Evolutionary conservation across 2,113 vertebrate genomes (phyloP), one percentile per base, ranked within the genome.

Genomic region (Synodontis membranacea): DNA sequence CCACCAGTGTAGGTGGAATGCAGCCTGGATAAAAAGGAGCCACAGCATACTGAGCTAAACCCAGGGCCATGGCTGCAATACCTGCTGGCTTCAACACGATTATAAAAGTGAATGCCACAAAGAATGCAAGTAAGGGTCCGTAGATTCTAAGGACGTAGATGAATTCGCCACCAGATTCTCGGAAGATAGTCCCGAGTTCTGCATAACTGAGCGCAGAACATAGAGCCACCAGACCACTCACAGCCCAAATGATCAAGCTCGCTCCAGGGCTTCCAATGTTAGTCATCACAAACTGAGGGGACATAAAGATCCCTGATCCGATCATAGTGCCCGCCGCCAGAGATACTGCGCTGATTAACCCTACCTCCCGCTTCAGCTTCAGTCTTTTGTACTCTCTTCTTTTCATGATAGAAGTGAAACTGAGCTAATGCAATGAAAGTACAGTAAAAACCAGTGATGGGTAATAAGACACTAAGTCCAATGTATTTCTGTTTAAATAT

Each of bases 241-340:
- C 84, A 56, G 94, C 91, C 97, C 97, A 97, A 75, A 97, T 91
- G 34, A 95, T 2, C 52, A 97, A 93, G 89, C 96, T 97, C 17
- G 94, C 94, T 68, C 94, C 94, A 0, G 96, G 95, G 76, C 95
- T 97, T 7, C 95, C 96, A 42, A 94, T 91, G 2, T 95, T 91
- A 23, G 88, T 85, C 6, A 97, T 89, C 0, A 97, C 91, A 87
- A 95, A 94, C 90, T 97, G 94, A 0, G 96, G 96, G 78, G 93
- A 94, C 93, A 94, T 94, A 88, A 94, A 94, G 66, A 9, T 96
- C 28, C 97, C 95, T 0, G 96, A 96, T 76, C 96, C 94, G 0
- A 97, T 96, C 96, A 97, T 96, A 8, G 93, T 96, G 28, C 97
- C 96, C 0, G 95, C 92, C 31, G 96, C 92, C 44, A 97, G 87